phyloP scores from a whole-genome alignment of 1,140 invertebrate genomes.

The Metaphire vulgaris region DNA sequence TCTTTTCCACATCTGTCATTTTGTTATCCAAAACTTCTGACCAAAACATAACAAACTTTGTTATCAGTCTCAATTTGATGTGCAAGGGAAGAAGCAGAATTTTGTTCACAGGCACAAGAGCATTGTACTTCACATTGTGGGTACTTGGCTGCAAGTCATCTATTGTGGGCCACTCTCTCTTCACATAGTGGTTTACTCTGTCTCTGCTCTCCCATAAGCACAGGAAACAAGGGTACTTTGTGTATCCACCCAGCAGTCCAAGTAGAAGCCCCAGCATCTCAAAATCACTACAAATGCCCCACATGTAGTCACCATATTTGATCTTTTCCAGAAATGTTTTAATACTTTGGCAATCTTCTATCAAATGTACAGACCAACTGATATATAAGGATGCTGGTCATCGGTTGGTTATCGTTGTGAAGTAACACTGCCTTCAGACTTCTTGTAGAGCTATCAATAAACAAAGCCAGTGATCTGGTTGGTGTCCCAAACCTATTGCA shows the following conservation, averaged over 20 bases:
- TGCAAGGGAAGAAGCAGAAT: conserved; percentile 30
- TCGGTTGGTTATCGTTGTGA: neutral
- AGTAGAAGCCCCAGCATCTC: no score
- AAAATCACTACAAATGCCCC: conserved; percentile 44
- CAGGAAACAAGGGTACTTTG: no score
- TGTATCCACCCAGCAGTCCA: no score
- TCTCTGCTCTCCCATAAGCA: conserved; percentile 51
- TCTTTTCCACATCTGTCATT: conserved; percentile 27
- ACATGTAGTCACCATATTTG: no score
- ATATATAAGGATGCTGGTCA: conserved; percentile 17
- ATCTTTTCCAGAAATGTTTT: no score
- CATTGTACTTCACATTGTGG: conserved; percentile 41
- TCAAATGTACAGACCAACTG: conserved; percentile 3
- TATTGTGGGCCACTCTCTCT: conserved; percentile 39
- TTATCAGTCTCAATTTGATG: conserved; percentile 31
- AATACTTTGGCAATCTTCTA: no score
- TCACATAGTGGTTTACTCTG: conserved; percentile 37
- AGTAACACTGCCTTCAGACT: neutral
- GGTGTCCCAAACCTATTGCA: no score
- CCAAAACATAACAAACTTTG: conserved; percentile 32
- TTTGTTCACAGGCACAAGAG: no score
- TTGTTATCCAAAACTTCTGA: no score
- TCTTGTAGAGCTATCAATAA: conserved; percentile 2
- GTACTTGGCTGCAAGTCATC: conserved; percentile 35
- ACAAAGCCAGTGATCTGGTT: neutral